Evolutionary conservation across 2,888 invertebrate genomes (phyloP).

Genomic region (Oligia latruncula): DNA sequence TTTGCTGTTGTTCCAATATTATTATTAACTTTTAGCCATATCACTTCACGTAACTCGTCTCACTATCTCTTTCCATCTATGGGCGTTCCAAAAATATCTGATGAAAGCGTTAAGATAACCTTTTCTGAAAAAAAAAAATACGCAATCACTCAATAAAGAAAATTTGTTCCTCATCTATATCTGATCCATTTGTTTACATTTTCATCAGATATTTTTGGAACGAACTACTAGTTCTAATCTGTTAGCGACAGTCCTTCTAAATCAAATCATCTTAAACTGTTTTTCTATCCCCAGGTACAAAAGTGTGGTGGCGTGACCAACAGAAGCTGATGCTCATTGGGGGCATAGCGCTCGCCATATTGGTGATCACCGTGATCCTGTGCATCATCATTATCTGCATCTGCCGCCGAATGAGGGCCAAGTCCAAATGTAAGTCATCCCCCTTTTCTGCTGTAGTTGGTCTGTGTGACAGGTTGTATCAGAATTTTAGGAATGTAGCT

Average conservation of each 20-base stretch:
- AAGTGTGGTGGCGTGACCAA: conserved; percentile 95
- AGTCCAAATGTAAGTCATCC: conserved; percentile 94
- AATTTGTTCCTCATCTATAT: neutral
- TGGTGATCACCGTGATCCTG: conserved; percentile 92
- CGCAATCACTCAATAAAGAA: neutral
- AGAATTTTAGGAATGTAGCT: conserved; percentile 4
- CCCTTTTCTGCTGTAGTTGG: neutral
- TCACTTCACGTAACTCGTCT: neutral
- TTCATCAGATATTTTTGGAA: neutral
- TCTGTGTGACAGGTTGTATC: conserved; percentile 48
- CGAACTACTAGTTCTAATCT: neutral
- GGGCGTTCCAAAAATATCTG: neutral
- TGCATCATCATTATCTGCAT: conserved; percentile 96
- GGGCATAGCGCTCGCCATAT: conserved; percentile 87
- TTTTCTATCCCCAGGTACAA: conserved; percentile 90
- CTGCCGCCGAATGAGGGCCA: conserved; percentile 95
- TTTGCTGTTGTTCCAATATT: neutral
- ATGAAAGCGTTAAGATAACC: neutral
- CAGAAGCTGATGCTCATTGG: conserved; percentile 94
- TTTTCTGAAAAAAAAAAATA: neutral
- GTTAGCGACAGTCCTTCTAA: neutral
- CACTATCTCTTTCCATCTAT: neutral
- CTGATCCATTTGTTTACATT: neutral
- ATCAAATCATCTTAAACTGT: conserved; percentile 2
- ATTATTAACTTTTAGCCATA: neutral